Evolutionary conservation across 1,140 invertebrate genomes (phyloP), one percentile per base, ranked within the genome.

Genomic region (Eupristina koningsbergeri): DNA sequence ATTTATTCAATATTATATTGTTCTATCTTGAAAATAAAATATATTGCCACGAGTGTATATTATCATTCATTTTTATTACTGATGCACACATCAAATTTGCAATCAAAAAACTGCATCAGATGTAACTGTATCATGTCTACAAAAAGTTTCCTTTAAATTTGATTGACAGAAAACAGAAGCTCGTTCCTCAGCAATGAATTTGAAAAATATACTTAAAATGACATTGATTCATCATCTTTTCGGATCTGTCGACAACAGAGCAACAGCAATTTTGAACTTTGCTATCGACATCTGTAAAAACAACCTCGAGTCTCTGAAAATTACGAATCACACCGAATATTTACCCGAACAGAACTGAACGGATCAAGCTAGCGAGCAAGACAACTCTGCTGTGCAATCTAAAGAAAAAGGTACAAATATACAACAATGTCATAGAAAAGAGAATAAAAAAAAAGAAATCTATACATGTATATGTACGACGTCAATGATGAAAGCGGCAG

Each of bases 301-400:
- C n/a, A 53, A 50, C 31, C 39, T 67, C 58, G 36, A 31, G 2
- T 19, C 47, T 22, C 29, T 36, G 29, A 53, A 29, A 22, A 26
- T 50, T 17, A 29, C 45, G 45, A n/a, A 29, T 31, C 50, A 9
- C 53, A 22, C n/a, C 22, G 53, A 58, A 58, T 26, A 58, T 22
- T 26, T 58, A 22, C 0, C 19, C 53, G 22, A 58, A 26, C 53
- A 22, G 53, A 22, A 58, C 47, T 2, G 41, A 26, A 64, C 61
- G 29, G 50, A 79, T 45, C 64, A 45, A 71, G 41, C 75, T 11
- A 39, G 22, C 75, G 81, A 73, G 64, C 75, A 15, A 7, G n/a
- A 29, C 81, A 83, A 45, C 81, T 83, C 5, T 53, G 22, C 39
- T 19, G 8, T 77, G 75, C 75, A 34, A 26, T 61, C 71, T 73